Conservation (phyloP, 2,113 vertebrate species). For the Eonycteris spelaea region DNA sequence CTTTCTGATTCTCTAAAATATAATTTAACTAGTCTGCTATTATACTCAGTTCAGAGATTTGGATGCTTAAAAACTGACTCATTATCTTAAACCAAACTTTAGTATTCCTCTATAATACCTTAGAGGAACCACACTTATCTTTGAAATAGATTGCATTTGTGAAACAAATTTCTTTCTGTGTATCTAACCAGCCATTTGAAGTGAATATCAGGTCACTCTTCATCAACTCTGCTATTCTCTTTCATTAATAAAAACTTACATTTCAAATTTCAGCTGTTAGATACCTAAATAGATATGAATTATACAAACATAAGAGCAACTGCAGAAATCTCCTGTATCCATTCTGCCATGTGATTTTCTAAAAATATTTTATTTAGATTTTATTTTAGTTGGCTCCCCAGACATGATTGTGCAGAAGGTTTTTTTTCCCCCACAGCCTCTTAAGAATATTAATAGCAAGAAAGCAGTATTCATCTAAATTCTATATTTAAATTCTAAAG, state of each 20-base stretch:
- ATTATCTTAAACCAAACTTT: conserved; percentile 53
- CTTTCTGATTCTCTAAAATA: conserved; percentile 39
- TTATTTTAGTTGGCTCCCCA: conserved; percentile 80
- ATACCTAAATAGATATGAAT: conserved; percentile 62
- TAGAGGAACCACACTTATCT: conserved; percentile 11
- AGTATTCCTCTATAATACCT: conserved; percentile 35
- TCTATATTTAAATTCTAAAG: conserved; percentile 79
- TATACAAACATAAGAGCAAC: conserved; percentile 62
- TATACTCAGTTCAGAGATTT: conserved; percentile 27
- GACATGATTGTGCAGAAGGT: conserved; percentile 74
- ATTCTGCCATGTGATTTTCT: conserved; percentile 55
- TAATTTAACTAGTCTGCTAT: conserved; percentile 20
- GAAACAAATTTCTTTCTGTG: conserved; percentile 37
- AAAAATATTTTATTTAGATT: conserved; percentile 66
- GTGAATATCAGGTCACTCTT: conserved; percentile 41
- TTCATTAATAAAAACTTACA: conserved; percentile 78
- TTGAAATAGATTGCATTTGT: conserved; percentile 46
- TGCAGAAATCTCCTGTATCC: conserved; percentile 51
- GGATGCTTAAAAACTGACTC: conserved; percentile 14
- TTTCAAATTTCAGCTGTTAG: conserved; percentile 70
- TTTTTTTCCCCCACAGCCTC: conserved; percentile 71
- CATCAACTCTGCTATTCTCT: conserved; percentile 43
- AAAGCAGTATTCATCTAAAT: conserved; percentile 68
- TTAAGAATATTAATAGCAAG: conserved; percentile 77
- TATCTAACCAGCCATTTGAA: conserved; percentile 7